A percentile compares a stretch with the other conserved stretches of the same genome.
phyloP scores from a whole-genome alignment of 1,140 invertebrate species.

The Bombus waltoni region DNA sequence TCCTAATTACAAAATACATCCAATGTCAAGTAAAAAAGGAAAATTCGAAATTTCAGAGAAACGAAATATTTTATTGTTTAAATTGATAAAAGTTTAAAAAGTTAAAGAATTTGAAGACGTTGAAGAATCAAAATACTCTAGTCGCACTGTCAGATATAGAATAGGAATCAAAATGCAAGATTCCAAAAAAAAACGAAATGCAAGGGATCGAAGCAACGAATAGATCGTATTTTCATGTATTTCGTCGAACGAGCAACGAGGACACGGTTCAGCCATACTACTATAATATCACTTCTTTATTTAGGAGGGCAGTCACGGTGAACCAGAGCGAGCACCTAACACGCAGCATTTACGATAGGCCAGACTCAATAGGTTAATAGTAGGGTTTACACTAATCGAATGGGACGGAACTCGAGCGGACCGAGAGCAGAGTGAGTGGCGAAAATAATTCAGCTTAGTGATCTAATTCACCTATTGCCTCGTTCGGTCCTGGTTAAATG shows the following conservation, averaged over 20 bases:
- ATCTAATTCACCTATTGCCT: slow-evolving; percentile 55
- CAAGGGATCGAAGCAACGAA: neutral
- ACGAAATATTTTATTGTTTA: too few species aligned
- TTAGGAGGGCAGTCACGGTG: slow-evolving; percentile 11
- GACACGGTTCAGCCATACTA: neutral
- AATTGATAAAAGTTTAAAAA: too few species aligned
- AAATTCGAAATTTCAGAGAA: too few species aligned
- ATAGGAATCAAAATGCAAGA: neutral
- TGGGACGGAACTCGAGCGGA: slow-evolving; percentile 42
- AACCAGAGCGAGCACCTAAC: slow-evolving; percentile 26
- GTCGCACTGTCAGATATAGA: neutral
- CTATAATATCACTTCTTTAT: neutral
- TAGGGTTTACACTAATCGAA: slow-evolving; percentile 48
- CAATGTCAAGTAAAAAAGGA: too few species aligned
- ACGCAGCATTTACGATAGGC: slow-evolving; percentile 29
- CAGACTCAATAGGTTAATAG: slow-evolving; percentile 54
- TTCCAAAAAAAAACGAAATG: neutral
- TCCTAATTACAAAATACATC: too few species aligned
- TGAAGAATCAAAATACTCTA: too few species aligned
- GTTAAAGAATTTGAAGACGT: too few species aligned
- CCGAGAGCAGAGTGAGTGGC: slow-evolving; percentile 41
- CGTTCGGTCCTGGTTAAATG: slow-evolving; percentile 43
- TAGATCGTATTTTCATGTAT: neutral
- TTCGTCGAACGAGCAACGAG: neutral
- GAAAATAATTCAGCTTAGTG: slow-evolving; percentile 55